Evolutionary conservation across 1,140 invertebrate species (phyloP), one percentile per base, ranked within the genome.

Genomic region (Macrostomum lignano): DNA sequence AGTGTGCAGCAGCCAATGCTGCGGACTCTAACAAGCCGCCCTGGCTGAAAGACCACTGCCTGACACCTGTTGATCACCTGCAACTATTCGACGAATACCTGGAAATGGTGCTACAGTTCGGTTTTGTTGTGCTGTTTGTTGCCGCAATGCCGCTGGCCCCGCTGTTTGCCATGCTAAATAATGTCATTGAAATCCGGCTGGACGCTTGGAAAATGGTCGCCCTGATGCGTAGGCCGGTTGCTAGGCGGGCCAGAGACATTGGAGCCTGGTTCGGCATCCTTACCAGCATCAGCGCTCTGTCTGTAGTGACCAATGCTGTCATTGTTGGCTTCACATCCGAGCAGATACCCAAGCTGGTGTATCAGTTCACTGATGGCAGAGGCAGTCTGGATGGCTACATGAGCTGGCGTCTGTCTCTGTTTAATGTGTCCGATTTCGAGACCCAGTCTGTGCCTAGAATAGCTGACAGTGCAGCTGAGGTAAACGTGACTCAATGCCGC

Each of bases 51-150:
- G 26, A 28, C 19, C 19, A 15, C 19, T 9, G 9, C 19, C 19
- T 28, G 9, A 7, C 19, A 9, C 14, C 15, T 28, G 19, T 17
- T 3, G 19, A 28, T 9, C 3, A 28, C 15, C 3, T 28, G 3
- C 46, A 47, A 10, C 33, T 57, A 19, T 53, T 55, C 38, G 46
- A 52, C 34, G 54, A 57, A 42, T 55, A 57, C 35, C 36, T 54
- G 14, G 52, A 55, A 40, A 55, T 57, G 52, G 52, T 76, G 26
- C 54, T 78, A 2, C 75, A 78, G 56, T 77, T 72, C 52, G 74
- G 75, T 0, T 79, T 78, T 46, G 71, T 75, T 22, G 77, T 74
- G 10, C 66, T 78, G 21, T 78, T 78, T 46, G 73, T 75, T 35
- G 67, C 71, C 14, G 74, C 74, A 1, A 77, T 78, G 48, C 74